Evolutionary conservation across 2,797 vertebrate species (phyloP), one percentile per base, ranked within the genome.

Genomic region (Coregonus ussuriensis): DNA sequence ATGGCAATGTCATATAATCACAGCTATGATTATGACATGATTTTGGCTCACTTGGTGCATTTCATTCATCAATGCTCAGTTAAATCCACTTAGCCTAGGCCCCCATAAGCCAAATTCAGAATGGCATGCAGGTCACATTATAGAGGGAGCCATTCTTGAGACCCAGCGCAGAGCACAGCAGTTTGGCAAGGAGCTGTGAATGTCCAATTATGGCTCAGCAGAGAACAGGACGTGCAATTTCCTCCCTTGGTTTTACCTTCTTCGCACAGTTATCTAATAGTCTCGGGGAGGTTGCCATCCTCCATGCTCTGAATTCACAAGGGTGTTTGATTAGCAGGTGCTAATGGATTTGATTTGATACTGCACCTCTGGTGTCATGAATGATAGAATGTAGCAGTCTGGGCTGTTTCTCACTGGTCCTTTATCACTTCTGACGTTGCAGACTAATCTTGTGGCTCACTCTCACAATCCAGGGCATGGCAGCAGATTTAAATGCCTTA

Each of bases 191-290:
- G 59, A 63, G 71, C 29, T 21, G 52, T 11, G 62, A 62, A 35
- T 37, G 68, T 71, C 78, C 78, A 77, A 77, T 83, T 77, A 82
- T 78, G 83, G 82, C 78, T 47, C 75, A 66, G 71, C 63, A 56
- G 72, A 80, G 81, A 76, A 82, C 79, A 79, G 77, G 81, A 84
- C 76, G 74, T 81, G 75, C 83, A 74, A 79, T 82, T 79, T 81
- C 74, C 65, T 72, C 3, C 37, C 31, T 25, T 53, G 68, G 25
- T 69, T 78, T 54, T 13, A 73, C 35, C 33, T 29, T 47, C 41
- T 47, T 47, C 11, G 31, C 31, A 47, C 41, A 47, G 41, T 47
- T 47, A 47, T 47, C 41, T 47, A 13, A 47, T 47, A 1, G 9
- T 47, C 41, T 3, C 0, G 41, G 41, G 9, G 41, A 13, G 41